phyloP scores from a whole-genome alignment of 2,113 vertebrate species.

The Progne subis region DNA sequence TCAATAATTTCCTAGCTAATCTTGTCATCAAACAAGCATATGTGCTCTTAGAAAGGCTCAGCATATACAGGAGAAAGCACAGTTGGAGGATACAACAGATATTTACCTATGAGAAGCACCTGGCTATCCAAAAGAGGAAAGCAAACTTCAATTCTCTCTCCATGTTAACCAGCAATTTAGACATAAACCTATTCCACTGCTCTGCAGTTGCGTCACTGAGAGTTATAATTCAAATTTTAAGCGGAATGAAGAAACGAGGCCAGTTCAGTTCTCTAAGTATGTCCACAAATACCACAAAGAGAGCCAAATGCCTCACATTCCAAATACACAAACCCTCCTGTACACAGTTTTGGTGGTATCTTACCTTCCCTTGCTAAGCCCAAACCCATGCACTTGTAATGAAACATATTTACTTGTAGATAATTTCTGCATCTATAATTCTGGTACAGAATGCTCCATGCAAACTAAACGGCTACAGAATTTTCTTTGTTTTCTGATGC shows the following conservation, averaged over 20 bases:
- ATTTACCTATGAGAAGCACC: background rate
- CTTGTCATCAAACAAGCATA: background rate
- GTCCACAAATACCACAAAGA: background rate
- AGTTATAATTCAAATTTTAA: background rate
- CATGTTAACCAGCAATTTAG: background rate
- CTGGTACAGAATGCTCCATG: background rate
- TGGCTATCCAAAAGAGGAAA: background rate
- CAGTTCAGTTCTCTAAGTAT: background rate
- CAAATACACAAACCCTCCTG: background rate
- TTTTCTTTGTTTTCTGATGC: background rate
- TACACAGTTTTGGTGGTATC: background rate
- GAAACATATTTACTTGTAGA: background rate
- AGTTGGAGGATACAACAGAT: background rate
- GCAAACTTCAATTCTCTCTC: background rate
- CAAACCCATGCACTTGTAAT: background rate
- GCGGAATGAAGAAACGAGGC: background rate
- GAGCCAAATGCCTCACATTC: background rate
- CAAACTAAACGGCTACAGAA: background rate
- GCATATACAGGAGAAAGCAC: background rate
- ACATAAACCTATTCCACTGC: background rate
- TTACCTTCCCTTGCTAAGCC: background rate
- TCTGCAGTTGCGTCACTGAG: background rate
- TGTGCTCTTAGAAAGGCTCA: background rate
- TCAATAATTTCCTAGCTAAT: background rate
- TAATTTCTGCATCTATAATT: background rate